phyloP scores from a whole-genome alignment of 2,888 invertebrate genomes.

The Pristionchus exspectatus region DNA sequence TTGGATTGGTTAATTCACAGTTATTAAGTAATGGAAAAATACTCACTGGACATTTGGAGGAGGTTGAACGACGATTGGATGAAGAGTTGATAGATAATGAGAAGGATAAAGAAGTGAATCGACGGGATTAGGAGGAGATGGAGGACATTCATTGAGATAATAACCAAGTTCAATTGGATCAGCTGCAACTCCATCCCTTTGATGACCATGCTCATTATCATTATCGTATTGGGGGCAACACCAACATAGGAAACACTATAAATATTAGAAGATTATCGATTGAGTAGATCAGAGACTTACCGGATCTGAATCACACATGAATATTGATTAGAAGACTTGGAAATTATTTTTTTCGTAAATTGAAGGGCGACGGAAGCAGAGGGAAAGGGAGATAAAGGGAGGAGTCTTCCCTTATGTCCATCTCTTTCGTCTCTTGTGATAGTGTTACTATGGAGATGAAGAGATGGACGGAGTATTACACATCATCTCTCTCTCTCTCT shows the following conservation, averaged over 20 bases:
- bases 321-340: not conserved
- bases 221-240: constrained; percentile 1
- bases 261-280: not conserved
- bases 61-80: constrained; percentile 41
- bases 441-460: not conserved
- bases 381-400: not conserved
- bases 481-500: constrained; percentile 12
- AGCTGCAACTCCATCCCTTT: not conserved
- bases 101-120: constrained; percentile 31
- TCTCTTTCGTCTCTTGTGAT: not conserved
- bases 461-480: not conserved
- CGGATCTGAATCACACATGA: not conserved
- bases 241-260: constrained; percentile 3
- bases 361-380: not conserved
- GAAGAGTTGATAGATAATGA: not conserved
- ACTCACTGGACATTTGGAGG: not conserved
- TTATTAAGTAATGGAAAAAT: not conserved
- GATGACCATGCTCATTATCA: not conserved
- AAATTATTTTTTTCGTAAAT: not conserved
- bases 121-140: not conserved
- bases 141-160: constrained; percentile 20
- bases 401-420: constrained; percentile 12
- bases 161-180: constrained; percentile 6
- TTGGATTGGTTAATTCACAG: too few relatives aligned
- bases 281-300: not conserved